These are phyloP conservation scores for Clostera curtula DNA, from an alignment of 2,888 invertebrate species.

Conservation along the genomic window DNA sequence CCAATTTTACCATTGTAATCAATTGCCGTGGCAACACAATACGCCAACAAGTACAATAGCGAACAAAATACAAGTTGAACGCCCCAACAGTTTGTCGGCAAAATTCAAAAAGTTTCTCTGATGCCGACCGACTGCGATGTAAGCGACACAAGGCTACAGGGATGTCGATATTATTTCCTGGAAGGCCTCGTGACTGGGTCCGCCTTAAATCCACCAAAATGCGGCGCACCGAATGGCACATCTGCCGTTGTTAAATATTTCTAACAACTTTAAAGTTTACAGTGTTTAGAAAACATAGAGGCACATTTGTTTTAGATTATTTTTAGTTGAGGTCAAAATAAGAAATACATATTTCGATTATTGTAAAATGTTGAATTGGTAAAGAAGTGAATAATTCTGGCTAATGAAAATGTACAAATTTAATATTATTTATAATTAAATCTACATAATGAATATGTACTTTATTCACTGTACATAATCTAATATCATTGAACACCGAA, in stretches of 20 bases:
- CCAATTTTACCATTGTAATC: constrained; percentile 35
- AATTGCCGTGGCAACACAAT: constrained; percentile 25
- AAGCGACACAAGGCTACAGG: constrained; percentile 33
- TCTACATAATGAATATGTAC: too few species aligned
- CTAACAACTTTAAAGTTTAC: constrained; percentile 3
- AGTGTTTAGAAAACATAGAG: constrained; percentile 5
- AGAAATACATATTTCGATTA: too few species aligned
- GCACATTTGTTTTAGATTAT: too few species aligned
- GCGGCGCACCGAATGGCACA: constrained; percentile 43
- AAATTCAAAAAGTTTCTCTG: constrained; percentile 55
- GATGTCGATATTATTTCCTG: constrained; percentile 55
- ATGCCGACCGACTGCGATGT: constrained; percentile 29
- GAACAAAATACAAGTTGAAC: constrained; percentile 45
- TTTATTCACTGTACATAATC: too few species aligned
- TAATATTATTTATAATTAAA: too few species aligned
- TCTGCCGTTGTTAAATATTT: constrained; percentile 60
- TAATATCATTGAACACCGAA: too few species aligned
- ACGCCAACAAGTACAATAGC: constrained; percentile 31
- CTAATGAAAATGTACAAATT: too few species aligned
- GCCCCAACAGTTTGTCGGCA: constrained; percentile 53
- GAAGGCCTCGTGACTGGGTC: constrained; percentile 59
- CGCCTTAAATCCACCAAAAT: constrained; percentile 46
- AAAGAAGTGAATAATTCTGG: too few species aligned
- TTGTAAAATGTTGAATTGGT: too few species aligned
- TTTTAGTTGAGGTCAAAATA: too few species aligned